Evolutionary conservation across 2,888 invertebrate genomes (phyloP), one percentile per base, ranked within the genome.

Genomic region (Nasonovia ribisnigri): DNA sequence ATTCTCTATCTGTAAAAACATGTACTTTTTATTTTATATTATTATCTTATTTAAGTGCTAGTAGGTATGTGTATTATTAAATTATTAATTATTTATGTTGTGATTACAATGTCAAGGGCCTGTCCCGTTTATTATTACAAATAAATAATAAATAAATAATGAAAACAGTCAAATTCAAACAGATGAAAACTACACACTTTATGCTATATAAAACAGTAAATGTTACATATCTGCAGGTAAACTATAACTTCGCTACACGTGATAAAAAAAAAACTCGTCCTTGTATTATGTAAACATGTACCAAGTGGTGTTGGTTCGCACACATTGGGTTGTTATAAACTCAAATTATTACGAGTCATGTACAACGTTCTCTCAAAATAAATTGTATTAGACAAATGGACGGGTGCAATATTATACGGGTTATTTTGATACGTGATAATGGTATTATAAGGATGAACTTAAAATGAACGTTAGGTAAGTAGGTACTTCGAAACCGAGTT

Each of bases 351-450:
- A 86, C 11, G 86, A 46, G 77, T 20, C 77, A 36, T 77, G 77
- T 36, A 77, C 77, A 77, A 36, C 77, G 20, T 36, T 36, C 36
- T 77, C 77, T 77, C 20, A 2, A 36, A 77, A 77, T 77, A 77
- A 77, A 77, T 77, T 77, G 77, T 77, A 42, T 36, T 36, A 77
- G 77, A 77, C 77, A 77, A 77, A 77, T 77, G 36, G 77, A 77
- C 77, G 36, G 36, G 67, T 5, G 67, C 16, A 77, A 77, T 77
- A 77, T 36, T 36, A 77, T 77, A 36, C 77, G 77, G 36, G 77
- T 77, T 77, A 77, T 77, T 77, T 77, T 77, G 77, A 36, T 36
- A 77, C 20, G 77, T 42, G 20, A 36, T 77, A 77, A 77, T 77
- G 77, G 77, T 42, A 77, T 77, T 77, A 77, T 77, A 77, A 77